These are phyloP conservation scores for Acanthosepion esculentum DNA, from an alignment of 2,888 invertebrate species.

Conservation along the genomic window DNA sequence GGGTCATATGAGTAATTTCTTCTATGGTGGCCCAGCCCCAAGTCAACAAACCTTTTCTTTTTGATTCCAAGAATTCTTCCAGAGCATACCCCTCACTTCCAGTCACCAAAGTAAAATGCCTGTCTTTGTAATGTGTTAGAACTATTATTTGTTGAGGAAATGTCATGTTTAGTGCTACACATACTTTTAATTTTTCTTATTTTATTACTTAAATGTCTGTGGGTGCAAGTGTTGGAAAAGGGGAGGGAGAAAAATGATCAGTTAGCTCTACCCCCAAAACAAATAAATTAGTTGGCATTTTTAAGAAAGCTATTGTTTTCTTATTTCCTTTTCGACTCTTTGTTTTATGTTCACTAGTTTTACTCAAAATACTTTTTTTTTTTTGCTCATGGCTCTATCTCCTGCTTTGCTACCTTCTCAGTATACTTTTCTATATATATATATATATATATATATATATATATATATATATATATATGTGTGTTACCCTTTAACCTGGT, in stretches of 20 bases:
- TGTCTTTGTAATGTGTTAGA: slow-evolving; percentile 22
- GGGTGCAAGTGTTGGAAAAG: neutral
- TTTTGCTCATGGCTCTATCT: neutral
- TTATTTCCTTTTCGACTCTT: neutral
- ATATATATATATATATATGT: too few relatives aligned
- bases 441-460: too few relatives aligned
- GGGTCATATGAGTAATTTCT: slow-evolving; percentile 9
- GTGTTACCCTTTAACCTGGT: too few relatives aligned
- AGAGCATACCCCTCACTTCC: neutral
- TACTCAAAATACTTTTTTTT: neutral
- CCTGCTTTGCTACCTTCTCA: too few relatives aligned
- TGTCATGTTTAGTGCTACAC: slow-evolving; percentile 10
- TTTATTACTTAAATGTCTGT: slow-evolving; percentile 33
- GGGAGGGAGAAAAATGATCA: too few relatives aligned
- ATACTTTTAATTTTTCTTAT: neutral
- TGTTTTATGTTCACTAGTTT: neutral
- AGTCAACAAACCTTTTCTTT: slow-evolving; percentile 8
- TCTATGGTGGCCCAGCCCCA: slow-evolving; percentile 33
- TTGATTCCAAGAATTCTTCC: slow-evolving; percentile 33
- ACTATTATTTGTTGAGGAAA: neutral
- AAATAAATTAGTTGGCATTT: neutral
- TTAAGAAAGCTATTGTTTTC: neutral
- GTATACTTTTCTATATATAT: neutral
- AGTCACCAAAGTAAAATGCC: neutral
- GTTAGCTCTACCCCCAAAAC: neutral